Conservation (phyloP, 2,888 invertebrate genomes). For the Anorthoa munda region DNA sequence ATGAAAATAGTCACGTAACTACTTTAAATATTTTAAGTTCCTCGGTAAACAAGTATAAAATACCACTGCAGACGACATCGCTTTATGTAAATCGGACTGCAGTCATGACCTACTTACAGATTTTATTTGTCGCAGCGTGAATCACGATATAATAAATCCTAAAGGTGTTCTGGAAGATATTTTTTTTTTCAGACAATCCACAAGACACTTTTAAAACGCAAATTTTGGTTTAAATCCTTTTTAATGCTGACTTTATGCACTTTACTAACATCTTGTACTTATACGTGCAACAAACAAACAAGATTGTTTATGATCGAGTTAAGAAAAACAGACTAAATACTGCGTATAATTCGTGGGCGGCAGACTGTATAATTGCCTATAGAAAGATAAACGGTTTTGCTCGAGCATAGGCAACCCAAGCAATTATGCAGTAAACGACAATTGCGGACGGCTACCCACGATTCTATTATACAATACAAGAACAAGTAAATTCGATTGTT, state of each 20-base stretch:
- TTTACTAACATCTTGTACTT: not conserved
- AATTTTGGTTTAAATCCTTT: constrained; percentile 16
- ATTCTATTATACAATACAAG: constrained; percentile 65
- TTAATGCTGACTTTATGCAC: not conserved
- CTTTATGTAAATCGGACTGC: constrained; percentile 83
- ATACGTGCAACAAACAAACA: constrained; percentile 23
- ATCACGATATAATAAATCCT: constrained; percentile 64
- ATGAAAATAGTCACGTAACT: constrained; percentile 50
- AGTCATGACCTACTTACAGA: constrained; percentile 81
- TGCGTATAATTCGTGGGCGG: constrained; percentile 69
- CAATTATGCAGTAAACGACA: constrained; percentile 77
- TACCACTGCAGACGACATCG: constrained; percentile 76
- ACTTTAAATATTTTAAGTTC: constrained; percentile 51
- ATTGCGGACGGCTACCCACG: constrained; percentile 73
- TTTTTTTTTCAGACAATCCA: not conserved
- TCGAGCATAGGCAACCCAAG: constrained; percentile 61
- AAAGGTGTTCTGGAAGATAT: constrained; percentile 43
- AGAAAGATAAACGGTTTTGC: constrained; percentile 67
- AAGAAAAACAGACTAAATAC: constrained; percentile 49
- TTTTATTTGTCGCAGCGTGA: constrained; percentile 76
- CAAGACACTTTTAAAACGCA: not conserved
- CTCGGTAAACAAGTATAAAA: constrained; percentile 69
- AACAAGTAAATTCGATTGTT: constrained; percentile 66
- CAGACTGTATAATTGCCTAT: constrained; percentile 74
- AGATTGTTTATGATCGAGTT: constrained; percentile 27